Percentiles rank a stretch among this genome's conserved stretches.
These are phyloP conservation scores for Mus spretus DNA, from an alignment of 2,797 vertebrate genomes.

Conservation along the genomic window DNA sequence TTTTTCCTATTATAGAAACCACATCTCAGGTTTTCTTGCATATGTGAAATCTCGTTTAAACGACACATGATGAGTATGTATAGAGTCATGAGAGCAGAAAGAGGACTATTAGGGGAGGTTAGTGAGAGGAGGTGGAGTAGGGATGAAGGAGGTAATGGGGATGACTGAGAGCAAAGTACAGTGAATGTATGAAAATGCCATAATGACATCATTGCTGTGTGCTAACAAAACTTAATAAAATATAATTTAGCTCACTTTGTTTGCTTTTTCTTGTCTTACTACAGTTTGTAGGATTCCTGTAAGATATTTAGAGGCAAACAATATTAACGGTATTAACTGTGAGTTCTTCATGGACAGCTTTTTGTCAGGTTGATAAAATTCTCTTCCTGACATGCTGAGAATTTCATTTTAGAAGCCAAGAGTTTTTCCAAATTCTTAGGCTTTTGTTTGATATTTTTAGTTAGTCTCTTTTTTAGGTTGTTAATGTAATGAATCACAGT, in stretches of 20 bases:
- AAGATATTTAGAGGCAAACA: not conserved
- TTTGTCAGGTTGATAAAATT: not conserved
- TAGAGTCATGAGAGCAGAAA: not conserved
- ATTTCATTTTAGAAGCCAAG: not conserved
- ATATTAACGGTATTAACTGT: not conserved
- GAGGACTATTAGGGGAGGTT: not conserved
- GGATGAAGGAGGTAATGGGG: not conserved
- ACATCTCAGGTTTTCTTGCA: not conserved
- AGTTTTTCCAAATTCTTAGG: not conserved
- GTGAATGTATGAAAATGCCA: not conserved
- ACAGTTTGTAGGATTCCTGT: not conserved
- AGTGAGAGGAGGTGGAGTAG: not conserved
- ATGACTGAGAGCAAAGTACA: not conserved
- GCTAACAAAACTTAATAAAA: not conserved
- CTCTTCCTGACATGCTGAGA: not conserved
- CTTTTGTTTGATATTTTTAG: not conserved
- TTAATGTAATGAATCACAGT: not conserved
- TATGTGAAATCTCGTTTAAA: not conserved
- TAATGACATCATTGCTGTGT: not conserved
- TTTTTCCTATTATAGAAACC: not conserved
- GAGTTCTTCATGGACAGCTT: not conserved
- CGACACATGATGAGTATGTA: not conserved
- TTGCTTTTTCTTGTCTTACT: slow-evolving; percentile 28
- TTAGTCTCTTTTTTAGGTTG: not conserved
- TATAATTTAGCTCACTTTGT: not conserved